Evolutionary conservation across 1,140 invertebrate species (phyloP).

Genomic region (Drosophila mayri): DNA sequence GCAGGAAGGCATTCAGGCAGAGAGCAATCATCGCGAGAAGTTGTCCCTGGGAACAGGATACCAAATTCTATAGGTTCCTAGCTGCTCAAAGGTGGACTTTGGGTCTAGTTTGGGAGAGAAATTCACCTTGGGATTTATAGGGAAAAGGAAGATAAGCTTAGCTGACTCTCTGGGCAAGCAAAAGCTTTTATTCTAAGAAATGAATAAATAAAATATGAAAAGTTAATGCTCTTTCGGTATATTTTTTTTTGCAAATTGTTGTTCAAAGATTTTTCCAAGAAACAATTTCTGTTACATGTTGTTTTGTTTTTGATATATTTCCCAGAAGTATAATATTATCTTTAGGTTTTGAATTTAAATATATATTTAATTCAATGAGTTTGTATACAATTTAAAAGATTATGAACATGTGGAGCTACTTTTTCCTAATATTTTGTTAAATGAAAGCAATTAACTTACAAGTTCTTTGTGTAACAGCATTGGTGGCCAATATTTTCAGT

Average conservation of each 20-base stretch:
- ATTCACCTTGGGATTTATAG: not conserved
- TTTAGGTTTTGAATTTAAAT: not conserved
- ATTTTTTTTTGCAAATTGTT: not conserved
- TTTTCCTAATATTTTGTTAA: not conserved
- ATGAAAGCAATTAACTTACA: not conserved
- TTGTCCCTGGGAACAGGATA: not conserved
- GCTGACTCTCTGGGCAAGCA: no score
- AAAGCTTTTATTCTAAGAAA: not conserved
- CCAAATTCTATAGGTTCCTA: not conserved
- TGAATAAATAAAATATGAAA: not conserved
- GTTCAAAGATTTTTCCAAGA: not conserved
- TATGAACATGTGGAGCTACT: not conserved
- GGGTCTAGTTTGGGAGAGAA: not conserved
- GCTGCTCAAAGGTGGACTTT: not conserved
- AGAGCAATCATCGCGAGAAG: conserved; percentile 7
- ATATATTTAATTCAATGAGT: not conserved
- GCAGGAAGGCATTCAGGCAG: conserved; percentile 28
- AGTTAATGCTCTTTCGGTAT: not conserved
- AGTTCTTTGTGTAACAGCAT: not conserved
- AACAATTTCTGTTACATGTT: not conserved
- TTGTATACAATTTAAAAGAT: not conserved
- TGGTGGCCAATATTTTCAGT: not conserved
- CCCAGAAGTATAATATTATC: not conserved
- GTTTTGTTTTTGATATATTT: not conserved
- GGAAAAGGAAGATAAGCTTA: no score